Percentiles rank a stretch among this genome's conserved stretches.
These are phyloP conservation scores for Gallinago stenura DNA, from an alignment of 2,797 vertebrate species.

Conservation along the genomic window DNA sequence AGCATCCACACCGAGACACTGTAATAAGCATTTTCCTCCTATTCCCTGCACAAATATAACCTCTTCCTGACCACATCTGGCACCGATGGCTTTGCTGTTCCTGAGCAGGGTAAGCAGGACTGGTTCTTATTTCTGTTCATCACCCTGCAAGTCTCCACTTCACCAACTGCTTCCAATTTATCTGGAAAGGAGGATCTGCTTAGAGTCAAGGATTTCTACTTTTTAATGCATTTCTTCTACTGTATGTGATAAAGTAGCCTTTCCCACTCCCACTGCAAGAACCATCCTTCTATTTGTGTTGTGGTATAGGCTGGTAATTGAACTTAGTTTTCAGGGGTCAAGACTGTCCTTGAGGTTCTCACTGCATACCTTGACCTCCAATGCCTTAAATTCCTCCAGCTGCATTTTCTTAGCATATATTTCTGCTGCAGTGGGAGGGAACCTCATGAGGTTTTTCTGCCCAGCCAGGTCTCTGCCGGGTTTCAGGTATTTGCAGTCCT, in stretches of 20 bases:
- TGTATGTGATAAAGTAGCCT: not conserved
- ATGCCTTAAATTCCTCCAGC: not conserved
- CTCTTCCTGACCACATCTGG: not conserved
- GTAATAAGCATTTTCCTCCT: not conserved
- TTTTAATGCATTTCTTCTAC: not conserved
- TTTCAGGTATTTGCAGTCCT: not conserved
- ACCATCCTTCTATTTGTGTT: not conserved
- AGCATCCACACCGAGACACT: not conserved
- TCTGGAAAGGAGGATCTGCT: not conserved
- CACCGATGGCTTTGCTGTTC: not conserved
- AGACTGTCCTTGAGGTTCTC: not conserved
- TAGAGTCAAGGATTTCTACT: slow-evolving; percentile 8
- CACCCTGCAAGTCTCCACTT: not conserved
- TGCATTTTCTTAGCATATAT: not conserved
- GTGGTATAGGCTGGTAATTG: not conserved
- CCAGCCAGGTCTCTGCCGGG: not conserved
- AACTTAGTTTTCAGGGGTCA: not conserved
- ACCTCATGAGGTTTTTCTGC: not conserved
- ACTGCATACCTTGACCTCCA: not conserved
- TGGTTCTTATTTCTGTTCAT: slow-evolving; percentile 27
- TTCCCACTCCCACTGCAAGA: not conserved
- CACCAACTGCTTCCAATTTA: slow-evolving; percentile 39
- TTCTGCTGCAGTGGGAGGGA: not conserved
- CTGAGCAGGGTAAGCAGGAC: not conserved
- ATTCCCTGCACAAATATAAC: not conserved